Evolutionary conservation across 1,140 invertebrate species (phyloP).

Genomic region (Homarus americanus): DNA sequence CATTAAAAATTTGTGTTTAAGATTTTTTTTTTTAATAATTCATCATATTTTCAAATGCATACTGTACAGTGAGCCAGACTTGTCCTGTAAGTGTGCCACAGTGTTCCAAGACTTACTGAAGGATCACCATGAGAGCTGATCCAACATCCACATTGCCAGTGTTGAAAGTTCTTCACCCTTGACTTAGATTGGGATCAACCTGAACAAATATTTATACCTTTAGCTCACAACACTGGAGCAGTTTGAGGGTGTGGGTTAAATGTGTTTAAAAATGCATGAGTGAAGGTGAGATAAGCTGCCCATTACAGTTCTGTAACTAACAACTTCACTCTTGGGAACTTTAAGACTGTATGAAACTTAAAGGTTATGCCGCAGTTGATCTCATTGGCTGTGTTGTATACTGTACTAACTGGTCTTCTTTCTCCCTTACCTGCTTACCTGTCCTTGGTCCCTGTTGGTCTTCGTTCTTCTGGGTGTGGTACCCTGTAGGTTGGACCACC

Average conservation of each 20-base stretch:
- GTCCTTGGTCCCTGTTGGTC: constrained; percentile 26
- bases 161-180: not conserved
- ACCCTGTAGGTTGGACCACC: constrained; percentile 38
- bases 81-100: too few species aligned
- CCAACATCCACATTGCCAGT: not conserved
- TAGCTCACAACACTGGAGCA: not conserved
- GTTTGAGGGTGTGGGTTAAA: not conserved
- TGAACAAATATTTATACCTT: not conserved
- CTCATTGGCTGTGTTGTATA: not conserved
- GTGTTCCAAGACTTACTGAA: too few species aligned
- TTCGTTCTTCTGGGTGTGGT: constrained; percentile 29
- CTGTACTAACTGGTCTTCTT: constrained; percentile 9
- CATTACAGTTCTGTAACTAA: not conserved
- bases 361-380: not conserved
- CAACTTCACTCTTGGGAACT: constrained; percentile 10
- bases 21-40: not conserved
- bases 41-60: not conserved
- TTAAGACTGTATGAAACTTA: not conserved
- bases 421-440: constrained; percentile 29
- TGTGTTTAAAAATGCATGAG: not conserved
- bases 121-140: too few species aligned
- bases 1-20: not conserved
- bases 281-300: not conserved
- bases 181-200: not conserved
- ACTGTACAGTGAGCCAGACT: too few species aligned